Percentiles rank a stretch among this genome's conserved stretches.
These are phyloP conservation scores for Nephrotoma flavescens DNA, from an alignment of 2,888 invertebrate genomes.

Conservation along the genomic window DNA sequence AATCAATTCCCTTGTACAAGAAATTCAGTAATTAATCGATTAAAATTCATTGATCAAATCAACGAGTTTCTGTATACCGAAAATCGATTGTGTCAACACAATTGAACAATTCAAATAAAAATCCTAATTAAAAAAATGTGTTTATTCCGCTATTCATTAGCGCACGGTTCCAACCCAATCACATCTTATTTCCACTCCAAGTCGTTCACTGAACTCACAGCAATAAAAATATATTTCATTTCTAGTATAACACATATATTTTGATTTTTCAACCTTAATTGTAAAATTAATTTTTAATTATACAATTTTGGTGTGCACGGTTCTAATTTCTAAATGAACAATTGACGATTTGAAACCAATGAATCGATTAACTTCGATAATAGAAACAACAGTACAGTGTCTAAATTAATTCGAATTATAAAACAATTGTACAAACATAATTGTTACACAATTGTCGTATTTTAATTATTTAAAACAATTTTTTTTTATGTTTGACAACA, in stretches of 20 bases:
- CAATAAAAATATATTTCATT: neutral
- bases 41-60: neutral
- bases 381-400: neutral
- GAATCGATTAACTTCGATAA: neutral
- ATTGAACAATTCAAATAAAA: neutral
- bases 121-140: neutral
- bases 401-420: neutral
- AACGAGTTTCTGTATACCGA: neutral
- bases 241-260: neutral
- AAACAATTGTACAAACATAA: neutral
- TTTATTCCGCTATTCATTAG: neutral
- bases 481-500: neutral
- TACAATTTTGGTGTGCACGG: neutral
- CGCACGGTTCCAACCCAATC: neutral
- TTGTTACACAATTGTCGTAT: neutral
- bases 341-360: neutral
- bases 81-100: neutral
- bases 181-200: neutral
- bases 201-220: neutral
- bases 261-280: neutral
- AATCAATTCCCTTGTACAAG: neutral
- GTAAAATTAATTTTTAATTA: neutral
- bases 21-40: neutral
- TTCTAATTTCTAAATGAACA: neutral
- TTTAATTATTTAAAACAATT: neutral